Base-by-base conservation (phyloP, 2,888 invertebrate genomes). In the Chaitophorus viminalis region DNA sequence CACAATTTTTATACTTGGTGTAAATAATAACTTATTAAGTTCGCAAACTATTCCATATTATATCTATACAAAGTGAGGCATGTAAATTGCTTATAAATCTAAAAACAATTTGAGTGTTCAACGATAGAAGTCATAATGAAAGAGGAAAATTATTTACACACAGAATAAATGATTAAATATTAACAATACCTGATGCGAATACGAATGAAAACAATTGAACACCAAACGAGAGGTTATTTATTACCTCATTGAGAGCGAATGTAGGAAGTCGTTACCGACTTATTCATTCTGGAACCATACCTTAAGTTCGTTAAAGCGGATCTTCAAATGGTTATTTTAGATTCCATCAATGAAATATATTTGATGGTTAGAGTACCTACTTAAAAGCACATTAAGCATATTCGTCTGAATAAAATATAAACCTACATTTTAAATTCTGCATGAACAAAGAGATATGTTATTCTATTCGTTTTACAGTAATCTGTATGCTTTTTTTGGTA, bases 111-210 rank as follows among this genome's bases (percentile, higher is more conserved):
- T 46, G 14, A 14, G 46, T 46, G 46, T 14, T 14, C 8, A 46
- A 46, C 14, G 11, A 46, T 60, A 60, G 6, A 60, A 25, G 4
- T n/a, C 29, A 68, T 68, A 68, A 3, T 3, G 21, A 14, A 65
- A 46, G 46, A 46, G 46, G 46, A 46, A 46, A 46, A 77, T 60
- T 29, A 79, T 79, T 79, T 29, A 8, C 3, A 65, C 18, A 29
- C 18, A 68, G n/a, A 79, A 65, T 65, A 39, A 79, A 79, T 65
- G 36, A 79, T 60, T 60, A 60, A 25, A n/a, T 65, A 65, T 33
- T 65, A 36, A n/a, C 36, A 79, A 79, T 68, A 21, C 65, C 5
- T n/a, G 18, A 65, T 65, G 65, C 9, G 39, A 79, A 79, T 79
- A 65, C 65, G 11, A 79, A 39, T 21, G 18, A 39, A 79, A 39